A percentile compares a stretch with the other conserved stretches of the same genome.
phyloP scores from a whole-genome alignment of 2,797 vertebrate species.

The Mustela erminea region DNA sequence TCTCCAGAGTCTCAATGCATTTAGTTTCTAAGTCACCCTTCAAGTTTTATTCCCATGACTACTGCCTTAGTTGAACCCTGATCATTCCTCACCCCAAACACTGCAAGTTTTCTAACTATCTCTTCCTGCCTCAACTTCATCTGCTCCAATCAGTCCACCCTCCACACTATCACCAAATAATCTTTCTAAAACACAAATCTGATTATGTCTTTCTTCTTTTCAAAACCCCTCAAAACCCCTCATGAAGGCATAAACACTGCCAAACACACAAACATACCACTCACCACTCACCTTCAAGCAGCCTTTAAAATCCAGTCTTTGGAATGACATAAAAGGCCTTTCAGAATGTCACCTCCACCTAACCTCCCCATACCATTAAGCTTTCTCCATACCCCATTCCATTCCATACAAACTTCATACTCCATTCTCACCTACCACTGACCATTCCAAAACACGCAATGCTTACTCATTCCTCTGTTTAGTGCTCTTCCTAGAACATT shows the following conservation, averaged over 20 bases:
- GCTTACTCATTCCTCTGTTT: background rate
- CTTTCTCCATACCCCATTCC: background rate
- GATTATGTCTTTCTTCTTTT: conserved; percentile 31
- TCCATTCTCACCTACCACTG: conserved; percentile 10
- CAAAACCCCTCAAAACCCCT: background rate
- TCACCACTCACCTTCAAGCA: background rate
- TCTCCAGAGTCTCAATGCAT: background rate
- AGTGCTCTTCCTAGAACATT: conserved; percentile 36
- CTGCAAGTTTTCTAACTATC: background rate
- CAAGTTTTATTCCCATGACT: background rate
- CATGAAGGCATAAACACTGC: background rate
- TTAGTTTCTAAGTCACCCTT: background rate
- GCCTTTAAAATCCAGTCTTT: conserved; percentile 31
- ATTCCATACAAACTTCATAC: background rate
- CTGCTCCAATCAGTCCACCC: background rate
- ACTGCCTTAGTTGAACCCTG: background rate
- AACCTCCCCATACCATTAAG: background rate
- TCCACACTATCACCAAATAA: background rate
- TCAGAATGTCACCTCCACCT: background rate
- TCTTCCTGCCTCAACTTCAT: background rate
- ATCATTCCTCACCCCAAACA: background rate
- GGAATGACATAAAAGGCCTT: conserved; percentile 21
- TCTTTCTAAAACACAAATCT: conserved; percentile 38
- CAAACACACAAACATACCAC: background rate
- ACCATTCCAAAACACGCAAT: background rate